Evolutionary conservation across 1,140 invertebrate genomes (phyloP), one percentile per base, ranked within the genome.

Genomic region (Eulimnadia texana): DNA sequence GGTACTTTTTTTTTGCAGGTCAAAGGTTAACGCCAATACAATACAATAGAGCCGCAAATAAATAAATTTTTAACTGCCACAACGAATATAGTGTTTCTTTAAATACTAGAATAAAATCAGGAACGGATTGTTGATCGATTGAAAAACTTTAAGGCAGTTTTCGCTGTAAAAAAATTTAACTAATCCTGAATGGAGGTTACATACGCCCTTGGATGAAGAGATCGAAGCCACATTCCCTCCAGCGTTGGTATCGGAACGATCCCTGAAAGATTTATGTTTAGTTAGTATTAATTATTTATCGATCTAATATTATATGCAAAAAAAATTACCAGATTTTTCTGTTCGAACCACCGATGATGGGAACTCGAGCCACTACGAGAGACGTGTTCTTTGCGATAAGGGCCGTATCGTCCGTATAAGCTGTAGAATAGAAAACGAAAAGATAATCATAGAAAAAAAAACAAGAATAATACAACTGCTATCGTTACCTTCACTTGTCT

Each of bases 331-430:
- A 86, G 67, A 61, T 62, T 63, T 70, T 72, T 66, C 76, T 77
- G 63, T 64, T 63, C 13, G 53, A 65, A 6, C 68, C 68, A 64
- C 69, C 69, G 54, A 84, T 80, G 29, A 93, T 75, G 20, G 93
- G 94, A 62, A 98, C 82, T 71, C 95, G 78, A 29, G 91, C 86
- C 62, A 98, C 90, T 64, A 97, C 86, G n/a, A 98, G 80, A 47
- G 93, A 96, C 58, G 93, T 93, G 73, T 98, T 98, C 76, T 96
- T 95, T 19, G 93, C 90, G 69, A 98, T 95, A 62, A 97, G 77
- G 19, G 84, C 82, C 68, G 82, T 83, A 68, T 95, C 89, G 77
- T 95, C 88, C 25, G 82, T 81, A 75, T 96, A 96, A 69, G 91
- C 92, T 96, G n/a, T n/a, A n/a, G n/a, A n/a, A n/a, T n/a, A n/a